Base-by-base conservation (phyloP, 1,140 invertebrate species). In the Proctacanthus coquilletti region DNA sequence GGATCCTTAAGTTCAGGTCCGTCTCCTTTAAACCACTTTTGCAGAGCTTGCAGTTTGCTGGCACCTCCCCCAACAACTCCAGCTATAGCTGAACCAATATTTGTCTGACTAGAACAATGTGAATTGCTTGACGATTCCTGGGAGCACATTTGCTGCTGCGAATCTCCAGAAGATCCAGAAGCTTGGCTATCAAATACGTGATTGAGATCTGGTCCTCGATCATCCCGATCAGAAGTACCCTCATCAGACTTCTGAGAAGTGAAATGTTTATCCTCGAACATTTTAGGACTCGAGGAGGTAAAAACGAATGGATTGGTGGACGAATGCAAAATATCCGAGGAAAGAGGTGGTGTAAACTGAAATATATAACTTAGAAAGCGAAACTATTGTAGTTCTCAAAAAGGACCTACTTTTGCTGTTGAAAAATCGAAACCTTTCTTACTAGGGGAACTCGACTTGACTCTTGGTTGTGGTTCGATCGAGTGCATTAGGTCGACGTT, bases 21-120 rank as follows among this genome's bases (percentile, higher is more conserved):
- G 21, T 78, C 75, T 11, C 72, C 69, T 45, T 75, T 71, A 30
- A 81, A 63, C 77, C 77, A 82, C 43, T 80, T 80, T 38, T 77
- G 75, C 9, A 79, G 46, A 11, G 72, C 73, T 42, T 70, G 73
- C 42, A 77, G 67, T 53, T 75, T 78, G 31, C 65, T 64, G 30
- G 60, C 56, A 5, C 70, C 65, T 13, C 62, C 66, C 29, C 62
- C 63, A 2, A 70, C 68, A 0, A 60, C 56, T 4, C 57, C 57
- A 0, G 52, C 55, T 21, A 57, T 56, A 15, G 52, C 52, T 0
- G 49, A 57, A 14, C 52, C 51, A 11, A 61, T 40, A 31, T 58
- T 55, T 25, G 42, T 47, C 1, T 53, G 53, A 38, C 39, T 44
- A 10, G 42, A 40, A 32, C 36, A 36, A 33, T 45, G 39, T 9